Evolutionary conservation across 1,140 invertebrate genomes (phyloP), one percentile per base, ranked within the genome.

Genomic region (Eufriesea mexicana): DNA sequence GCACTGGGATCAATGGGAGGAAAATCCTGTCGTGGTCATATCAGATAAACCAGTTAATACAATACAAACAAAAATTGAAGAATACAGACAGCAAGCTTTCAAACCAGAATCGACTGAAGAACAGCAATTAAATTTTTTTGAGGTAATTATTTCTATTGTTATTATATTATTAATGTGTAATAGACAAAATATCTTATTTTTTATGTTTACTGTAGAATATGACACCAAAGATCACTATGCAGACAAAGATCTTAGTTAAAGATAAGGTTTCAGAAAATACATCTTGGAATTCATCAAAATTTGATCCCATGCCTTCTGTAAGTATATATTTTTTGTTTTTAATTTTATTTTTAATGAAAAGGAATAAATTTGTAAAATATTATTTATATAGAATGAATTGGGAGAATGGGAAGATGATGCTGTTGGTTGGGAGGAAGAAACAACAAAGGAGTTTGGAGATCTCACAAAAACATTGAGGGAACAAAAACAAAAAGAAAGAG

Each of bases 11-110:
- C 88, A 94, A 88, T 89, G 91, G 93, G 90, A 92, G 68, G 93
- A 94, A 72, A 93, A 92, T 88, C 92, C 91, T 57, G 86, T 93
- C 42, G 88, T 92, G 23, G 91, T 93, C 55, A 89, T 94, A 18
- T 71, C 93, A 51, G 91, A 93, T 66, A 94, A 94, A 81, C 94
- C 95, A 7, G 55, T 90, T 20, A 93, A 93, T 83, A 92, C 91
- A 5, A 90, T 95, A 77, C 95, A 95, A 85, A 94, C 94, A 79
- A 95, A 95, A 78, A 95, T 95, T 68, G 94, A 95, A 54, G 92
- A 94, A 67, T 95, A 95, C 78, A 86, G 95, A 79, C 94, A 95
- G 80, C 93, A 95, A 86, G 89, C 88, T 10, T 77, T 84, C 10
- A 92, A 92, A 84, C 68, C 87, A n/a, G 91, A 93, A 25, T 47